A percentile compares a stretch with the other conserved stretches of the same genome.
Conservation (phyloP, 2,797 vertebrate species). For the Otolemur crassicaudatus region DNA sequence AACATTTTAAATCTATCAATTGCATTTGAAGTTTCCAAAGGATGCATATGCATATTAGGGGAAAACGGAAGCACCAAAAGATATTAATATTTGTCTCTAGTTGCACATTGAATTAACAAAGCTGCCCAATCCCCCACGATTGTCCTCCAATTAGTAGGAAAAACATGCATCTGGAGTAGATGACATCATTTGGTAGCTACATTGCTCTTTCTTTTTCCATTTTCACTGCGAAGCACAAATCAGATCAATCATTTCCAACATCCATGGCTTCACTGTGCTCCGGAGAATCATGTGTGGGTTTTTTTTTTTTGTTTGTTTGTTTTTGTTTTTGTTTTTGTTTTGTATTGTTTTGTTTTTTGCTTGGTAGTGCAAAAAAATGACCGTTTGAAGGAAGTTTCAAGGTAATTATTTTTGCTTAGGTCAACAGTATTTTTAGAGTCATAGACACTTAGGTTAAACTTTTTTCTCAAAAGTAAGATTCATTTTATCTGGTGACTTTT, state of each 20-base stretch:
- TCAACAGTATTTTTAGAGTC: neutral
- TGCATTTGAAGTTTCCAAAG: neutral
- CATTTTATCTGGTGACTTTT: constrained; percentile 28
- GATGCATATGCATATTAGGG: neutral
- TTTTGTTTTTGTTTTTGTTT: too few species aligned
- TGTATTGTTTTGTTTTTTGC: neutral
- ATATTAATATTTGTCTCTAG: neutral
- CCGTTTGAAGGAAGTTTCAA: neutral
- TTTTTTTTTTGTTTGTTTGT: too few species aligned
- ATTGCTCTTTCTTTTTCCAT: neutral
- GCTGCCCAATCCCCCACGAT: neutral
- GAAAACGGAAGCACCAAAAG: neutral
- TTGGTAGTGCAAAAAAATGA: neutral
- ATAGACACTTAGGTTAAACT: neutral
- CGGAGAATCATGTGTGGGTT: neutral
- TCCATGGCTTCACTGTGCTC: neutral
- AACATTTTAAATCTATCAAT: neutral
- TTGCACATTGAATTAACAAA: neutral
- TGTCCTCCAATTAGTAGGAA: neutral
- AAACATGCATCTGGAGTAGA: neutral
- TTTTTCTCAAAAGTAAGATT: constrained; percentile 16
- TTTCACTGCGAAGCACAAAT: neutral
- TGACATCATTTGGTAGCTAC: neutral
- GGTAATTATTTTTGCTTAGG: neutral
- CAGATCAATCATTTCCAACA: neutral